Conservation (phyloP, 2,797 vertebrate species). For the Apogon talboti region DNA sequence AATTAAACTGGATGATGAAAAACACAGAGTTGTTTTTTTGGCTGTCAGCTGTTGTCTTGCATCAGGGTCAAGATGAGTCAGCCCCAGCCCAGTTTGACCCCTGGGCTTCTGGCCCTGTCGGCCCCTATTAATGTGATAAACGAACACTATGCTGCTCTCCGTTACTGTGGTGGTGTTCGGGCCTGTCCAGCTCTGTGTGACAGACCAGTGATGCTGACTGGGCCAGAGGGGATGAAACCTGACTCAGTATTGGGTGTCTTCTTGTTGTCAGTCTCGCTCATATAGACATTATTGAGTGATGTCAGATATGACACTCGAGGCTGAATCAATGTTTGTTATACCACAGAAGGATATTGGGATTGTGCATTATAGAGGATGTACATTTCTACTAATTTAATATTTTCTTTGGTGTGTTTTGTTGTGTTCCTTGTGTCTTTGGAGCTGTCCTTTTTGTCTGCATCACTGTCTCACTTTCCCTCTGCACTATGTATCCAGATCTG, state of each 20-base stretch:
- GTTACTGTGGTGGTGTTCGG: conserved; percentile 39
- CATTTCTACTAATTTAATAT: background rate
- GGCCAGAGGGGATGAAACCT: conserved; percentile 52
- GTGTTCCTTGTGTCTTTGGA: conserved; percentile 46
- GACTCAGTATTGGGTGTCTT: conserved; percentile 63
- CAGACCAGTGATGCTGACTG: conserved; percentile 60
- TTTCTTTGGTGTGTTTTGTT: background rate
- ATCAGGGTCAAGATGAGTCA: conserved; percentile 70
- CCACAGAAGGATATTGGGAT: conserved; percentile 26
- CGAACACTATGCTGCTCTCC: conserved; percentile 51
- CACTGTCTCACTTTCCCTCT: conserved; percentile 57
- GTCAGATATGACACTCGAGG: conserved; percentile 68
- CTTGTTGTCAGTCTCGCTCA: conserved; percentile 63
- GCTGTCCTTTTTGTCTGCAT: conserved; percentile 43
- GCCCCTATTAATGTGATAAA: conserved; percentile 61
- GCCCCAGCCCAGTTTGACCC: conserved; percentile 46
- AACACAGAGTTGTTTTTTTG: conserved; percentile 56
- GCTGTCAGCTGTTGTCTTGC: conserved; percentile 58
- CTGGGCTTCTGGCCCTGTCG: conserved; percentile 49
- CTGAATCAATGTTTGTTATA: conserved; percentile 65
- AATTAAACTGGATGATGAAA: conserved; percentile 23
- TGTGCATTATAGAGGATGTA: background rate
- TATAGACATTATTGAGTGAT: conserved; percentile 73
- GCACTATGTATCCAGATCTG: conserved; percentile 63
- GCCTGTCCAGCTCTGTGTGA: conserved; percentile 32